A percentile compares a stretch with the other conserved stretches of the same genome.
Conservation (phyloP, 2,113 vertebrate genomes). For the Hypomesus transpacificus region DNA sequence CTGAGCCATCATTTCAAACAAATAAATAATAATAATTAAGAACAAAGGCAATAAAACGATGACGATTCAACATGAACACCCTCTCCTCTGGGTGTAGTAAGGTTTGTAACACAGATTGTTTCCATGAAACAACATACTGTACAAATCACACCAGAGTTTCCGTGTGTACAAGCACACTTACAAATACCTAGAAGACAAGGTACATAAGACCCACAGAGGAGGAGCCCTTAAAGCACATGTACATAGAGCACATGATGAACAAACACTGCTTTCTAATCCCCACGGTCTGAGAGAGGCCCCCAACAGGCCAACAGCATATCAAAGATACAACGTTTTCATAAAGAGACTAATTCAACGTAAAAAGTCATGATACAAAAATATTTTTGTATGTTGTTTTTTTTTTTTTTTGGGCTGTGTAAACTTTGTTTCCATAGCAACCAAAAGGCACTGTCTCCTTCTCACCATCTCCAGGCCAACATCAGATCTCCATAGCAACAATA, state of each 20-base stretch:
- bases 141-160: constrained; percentile 29
- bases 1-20: not conserved
- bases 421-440: constrained; percentile 53
- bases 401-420: constrained; percentile 58
- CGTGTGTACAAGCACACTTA: not conserved
- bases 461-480: not conserved
- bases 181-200: not conserved
- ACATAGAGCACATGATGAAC: constrained; percentile 12
- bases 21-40: too few species aligned
- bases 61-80: constrained; percentile 5
- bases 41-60: constrained; percentile 31
- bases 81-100: not conserved
- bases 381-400: constrained; percentile 7
- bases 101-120: constrained; percentile 8
- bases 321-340: constrained; percentile 34
- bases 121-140: constrained; percentile 33
- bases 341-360: constrained; percentile 41
- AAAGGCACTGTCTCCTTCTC: constrained; percentile 61
- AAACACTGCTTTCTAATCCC: constrained; percentile 16
- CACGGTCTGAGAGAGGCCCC: constrained; percentile 23
- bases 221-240: not conserved
- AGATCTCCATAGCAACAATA: too few species aligned
- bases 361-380: constrained; percentile 67
- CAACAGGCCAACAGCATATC: constrained; percentile 4
- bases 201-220: not conserved